phyloP scores from a whole-genome alignment of 2,113 vertebrate species.

The Rissa tridactyla region DNA sequence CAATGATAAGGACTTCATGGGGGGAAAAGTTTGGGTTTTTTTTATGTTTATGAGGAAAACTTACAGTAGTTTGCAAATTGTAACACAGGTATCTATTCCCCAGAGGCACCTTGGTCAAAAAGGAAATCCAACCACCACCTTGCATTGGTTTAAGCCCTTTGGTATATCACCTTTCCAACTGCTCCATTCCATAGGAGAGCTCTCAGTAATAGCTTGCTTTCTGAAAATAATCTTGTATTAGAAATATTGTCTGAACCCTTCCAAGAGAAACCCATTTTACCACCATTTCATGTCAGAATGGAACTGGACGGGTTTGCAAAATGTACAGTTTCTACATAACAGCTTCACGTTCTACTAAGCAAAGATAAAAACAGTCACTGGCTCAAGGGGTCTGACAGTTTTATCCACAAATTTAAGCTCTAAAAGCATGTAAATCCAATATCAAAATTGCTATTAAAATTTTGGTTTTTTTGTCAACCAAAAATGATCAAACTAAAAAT shows the following conservation, averaged over 20 bases:
- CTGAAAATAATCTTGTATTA: not conserved
- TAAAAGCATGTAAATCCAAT: not conserved
- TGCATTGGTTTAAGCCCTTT: not conserved
- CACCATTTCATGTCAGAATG: not conserved
- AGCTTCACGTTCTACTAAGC: not conserved
- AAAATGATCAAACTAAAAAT: not conserved
- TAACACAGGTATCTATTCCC: not conserved
- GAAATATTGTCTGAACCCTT: not conserved
- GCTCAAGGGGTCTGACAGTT: not conserved
- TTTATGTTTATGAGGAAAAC: conserved; percentile 29
- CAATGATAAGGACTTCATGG: not conserved
- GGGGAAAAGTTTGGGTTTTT: not conserved
- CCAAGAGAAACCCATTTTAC: not conserved
- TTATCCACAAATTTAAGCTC: not conserved
- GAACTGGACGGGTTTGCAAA: not conserved
- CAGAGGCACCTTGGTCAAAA: conserved; percentile 1
- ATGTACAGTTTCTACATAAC: not conserved
- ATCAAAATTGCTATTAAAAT: not conserved
- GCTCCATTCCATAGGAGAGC: not conserved
- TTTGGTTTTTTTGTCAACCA: not conserved
- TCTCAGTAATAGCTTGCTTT: not conserved
- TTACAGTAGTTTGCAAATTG: conserved; percentile 30
- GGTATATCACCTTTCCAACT: not conserved
- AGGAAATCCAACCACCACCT: not conserved
- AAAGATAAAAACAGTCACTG: not conserved